Percentiles rank a stretch among this genome's conserved stretches.
These are phyloP conservation scores for Cisticola juncidis DNA, from an alignment of 2,113 vertebrate genomes.

Conservation along the genomic window DNA sequence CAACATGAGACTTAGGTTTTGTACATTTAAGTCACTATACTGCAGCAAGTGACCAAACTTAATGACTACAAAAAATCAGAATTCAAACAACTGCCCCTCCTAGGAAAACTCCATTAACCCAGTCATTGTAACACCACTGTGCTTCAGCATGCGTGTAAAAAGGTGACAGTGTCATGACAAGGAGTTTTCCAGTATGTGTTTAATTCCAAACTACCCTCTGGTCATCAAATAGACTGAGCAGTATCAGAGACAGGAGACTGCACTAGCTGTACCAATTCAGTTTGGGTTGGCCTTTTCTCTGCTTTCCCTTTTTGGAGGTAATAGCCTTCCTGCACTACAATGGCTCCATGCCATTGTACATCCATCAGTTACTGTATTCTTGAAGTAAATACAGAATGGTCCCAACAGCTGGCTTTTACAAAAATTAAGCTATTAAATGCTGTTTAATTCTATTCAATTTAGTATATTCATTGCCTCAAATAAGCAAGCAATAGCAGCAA, in stretches of 20 bases:
- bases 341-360: background rate
- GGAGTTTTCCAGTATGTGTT: background rate
- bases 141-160: background rate
- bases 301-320: background rate
- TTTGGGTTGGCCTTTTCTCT: background rate
- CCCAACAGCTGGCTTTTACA: background rate
- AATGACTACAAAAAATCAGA: background rate
- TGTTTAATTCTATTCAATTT: background rate
- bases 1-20: background rate
- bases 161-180: background rate
- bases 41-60: background rate
- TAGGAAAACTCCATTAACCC: background rate
- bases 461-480: background rate
- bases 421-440: background rate
- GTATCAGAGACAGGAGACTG: background rate
- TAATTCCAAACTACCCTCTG: background rate
- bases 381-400: background rate
- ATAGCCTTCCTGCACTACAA: background rate
- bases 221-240: background rate
- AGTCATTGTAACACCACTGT: background rate
- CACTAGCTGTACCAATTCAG: background rate
- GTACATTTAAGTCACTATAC: background rate
- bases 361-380: background rate
- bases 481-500: background rate
- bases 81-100: background rate